These are phyloP conservation scores for Xyrauchen texanus DNA, from an alignment of 2,113 vertebrate genomes.

Conservation along the genomic window DNA sequence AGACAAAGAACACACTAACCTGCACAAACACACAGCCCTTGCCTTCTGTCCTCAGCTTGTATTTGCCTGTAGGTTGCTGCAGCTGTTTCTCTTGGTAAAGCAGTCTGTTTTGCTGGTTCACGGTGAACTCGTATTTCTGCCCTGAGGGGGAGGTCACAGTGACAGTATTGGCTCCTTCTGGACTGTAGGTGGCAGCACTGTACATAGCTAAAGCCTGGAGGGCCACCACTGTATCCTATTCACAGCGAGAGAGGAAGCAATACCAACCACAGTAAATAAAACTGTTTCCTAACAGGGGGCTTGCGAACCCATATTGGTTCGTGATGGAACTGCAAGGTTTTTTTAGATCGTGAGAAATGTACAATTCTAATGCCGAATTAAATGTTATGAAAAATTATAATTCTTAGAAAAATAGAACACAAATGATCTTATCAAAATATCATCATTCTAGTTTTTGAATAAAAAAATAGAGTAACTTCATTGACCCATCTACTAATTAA, in stretches of 20 bases:
- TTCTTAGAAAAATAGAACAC: too few species aligned
- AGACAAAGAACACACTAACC: constrained; percentile 64
- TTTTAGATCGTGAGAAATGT: too few species aligned
- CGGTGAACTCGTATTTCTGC: constrained; percentile 69
- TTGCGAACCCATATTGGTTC: too few species aligned
- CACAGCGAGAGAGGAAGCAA: neutral
- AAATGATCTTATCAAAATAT: too few species aligned
- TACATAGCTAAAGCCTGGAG: constrained; percentile 86
- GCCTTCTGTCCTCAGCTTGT: constrained; percentile 70
- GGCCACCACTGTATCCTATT: constrained; percentile 86
- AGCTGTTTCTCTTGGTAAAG: constrained; percentile 79
- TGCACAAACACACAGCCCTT: constrained; percentile 77
- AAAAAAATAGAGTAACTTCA: too few species aligned
- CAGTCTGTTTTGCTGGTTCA: constrained; percentile 77
- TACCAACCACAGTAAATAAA: too few species aligned
- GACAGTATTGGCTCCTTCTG: constrained; percentile 58
- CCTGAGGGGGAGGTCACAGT: constrained; percentile 70
- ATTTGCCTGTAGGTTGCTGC: constrained; percentile 70
- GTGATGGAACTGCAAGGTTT: too few species aligned
- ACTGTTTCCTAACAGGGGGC: too few species aligned
- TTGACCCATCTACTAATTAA: too few species aligned
- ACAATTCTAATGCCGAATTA: too few species aligned
- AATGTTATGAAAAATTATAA: too few species aligned
- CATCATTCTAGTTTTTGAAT: too few species aligned
- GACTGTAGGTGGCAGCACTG: constrained; percentile 67